Evolutionary conservation across 2,888 invertebrate species (phyloP), one percentile per base, ranked within the genome.

Genomic region (Physocephala rufipes): DNA sequence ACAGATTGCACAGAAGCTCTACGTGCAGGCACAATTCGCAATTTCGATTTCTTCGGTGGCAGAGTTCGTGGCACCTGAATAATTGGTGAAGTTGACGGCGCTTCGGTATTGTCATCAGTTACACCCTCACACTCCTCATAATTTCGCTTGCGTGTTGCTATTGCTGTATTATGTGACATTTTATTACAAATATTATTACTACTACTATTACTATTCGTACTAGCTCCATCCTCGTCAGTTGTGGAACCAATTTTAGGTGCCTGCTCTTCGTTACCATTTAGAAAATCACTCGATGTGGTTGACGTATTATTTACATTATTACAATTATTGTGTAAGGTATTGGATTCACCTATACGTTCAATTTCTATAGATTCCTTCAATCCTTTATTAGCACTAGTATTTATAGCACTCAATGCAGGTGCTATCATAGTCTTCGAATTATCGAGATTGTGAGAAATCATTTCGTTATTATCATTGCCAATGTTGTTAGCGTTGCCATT

Each of bases 21-120:
- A 24, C 79, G 76, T 5, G 78, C 73, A 15, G 80, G 58, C 5
- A 78, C 67, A 26, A 80, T 77, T 16, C 82, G 78, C 47, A 83
- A 71, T 71, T 83, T 83, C 0, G 84, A 83, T 74, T 83, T 83
- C 63, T 83, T 83, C 28, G 83, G 83, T 65, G 83, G 83, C 67
- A 83, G 72, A 15, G 79, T 83, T n/a, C 83, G 77, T 3, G 84
- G 84, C 13, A 80, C 73, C 72, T 62, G 76, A 71, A 77, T 80
- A 77, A 26, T 80, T 43, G 53, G 24, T 13, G 73, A n/a, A 15
- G 78, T n/a, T 28, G 63, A 70, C 3, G 43, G 24, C 0, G 76
- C 76, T 63, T 36, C 36, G 71, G 67, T 7, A 71, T 13, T 0
- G 73, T 26, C 43, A 53, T 16, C 73, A 9, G 74, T 73, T 64